These are phyloP conservation scores for Anas platyrhynchos DNA, from an alignment of 2,113 vertebrate species.

Conservation along the genomic window DNA sequence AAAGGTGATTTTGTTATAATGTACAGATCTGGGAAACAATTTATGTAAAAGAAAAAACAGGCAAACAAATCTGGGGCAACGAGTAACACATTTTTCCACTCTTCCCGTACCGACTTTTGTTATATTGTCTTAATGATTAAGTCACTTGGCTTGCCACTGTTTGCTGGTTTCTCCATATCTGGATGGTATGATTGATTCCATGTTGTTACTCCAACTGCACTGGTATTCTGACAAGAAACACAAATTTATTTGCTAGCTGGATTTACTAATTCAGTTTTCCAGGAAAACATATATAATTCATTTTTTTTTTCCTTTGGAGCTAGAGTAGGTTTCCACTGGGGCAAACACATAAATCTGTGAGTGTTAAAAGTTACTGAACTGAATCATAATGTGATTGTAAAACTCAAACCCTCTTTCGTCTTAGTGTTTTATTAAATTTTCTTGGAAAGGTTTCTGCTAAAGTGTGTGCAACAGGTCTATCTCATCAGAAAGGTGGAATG, in stretches of 20 bases:
- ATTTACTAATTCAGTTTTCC: not conserved
- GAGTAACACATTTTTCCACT: not conserved
- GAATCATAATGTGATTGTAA: not conserved
- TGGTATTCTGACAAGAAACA: not conserved
- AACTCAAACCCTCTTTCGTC: not conserved
- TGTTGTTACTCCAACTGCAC: not conserved
- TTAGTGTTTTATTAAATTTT: not conserved
- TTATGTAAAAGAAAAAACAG: not conserved
- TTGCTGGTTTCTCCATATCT: not conserved
- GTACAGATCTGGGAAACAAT: not conserved
- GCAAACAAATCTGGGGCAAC: not conserved
- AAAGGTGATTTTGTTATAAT: not conserved
- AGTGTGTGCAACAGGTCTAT: not conserved
- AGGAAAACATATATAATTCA: not conserved
- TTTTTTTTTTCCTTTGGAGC: not conserved
- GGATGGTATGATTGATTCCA: not conserved
- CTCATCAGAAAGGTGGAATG: not conserved
- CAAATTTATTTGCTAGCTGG: not conserved
- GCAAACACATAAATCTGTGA: not conserved
- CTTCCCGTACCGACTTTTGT: fast-evolving
- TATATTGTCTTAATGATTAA: not conserved
- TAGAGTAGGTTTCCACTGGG: not conserved
- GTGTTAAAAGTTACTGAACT: not conserved
- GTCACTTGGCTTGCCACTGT: not conserved
- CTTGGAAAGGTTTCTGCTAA: not conserved